phyloP scores from a whole-genome alignment of 2,113 vertebrate genomes.

The Arizona elegans region DNA sequence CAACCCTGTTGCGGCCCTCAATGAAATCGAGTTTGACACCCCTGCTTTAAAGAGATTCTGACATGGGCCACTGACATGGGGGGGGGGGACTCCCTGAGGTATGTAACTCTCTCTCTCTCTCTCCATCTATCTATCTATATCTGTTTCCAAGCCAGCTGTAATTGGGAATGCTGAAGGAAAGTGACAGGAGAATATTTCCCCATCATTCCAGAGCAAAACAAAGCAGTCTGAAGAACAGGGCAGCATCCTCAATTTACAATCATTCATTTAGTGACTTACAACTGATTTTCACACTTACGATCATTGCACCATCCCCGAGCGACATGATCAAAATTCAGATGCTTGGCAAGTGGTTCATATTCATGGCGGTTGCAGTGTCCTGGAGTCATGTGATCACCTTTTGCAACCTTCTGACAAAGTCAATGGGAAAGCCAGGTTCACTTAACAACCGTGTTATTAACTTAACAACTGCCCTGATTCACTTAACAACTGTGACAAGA shows the following conservation, averaged over 20 bases:
- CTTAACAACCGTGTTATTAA: not conserved
- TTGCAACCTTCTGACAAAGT: not conserved
- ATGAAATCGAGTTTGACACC: too few relatives aligned
- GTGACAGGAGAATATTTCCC: not conserved
- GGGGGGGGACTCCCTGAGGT: not conserved
- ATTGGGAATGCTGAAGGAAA: not conserved
- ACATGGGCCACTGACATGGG: not conserved
- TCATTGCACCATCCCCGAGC: not conserved
- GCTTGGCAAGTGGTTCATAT: not conserved
- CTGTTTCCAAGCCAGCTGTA: not conserved
- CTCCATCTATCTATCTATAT: too few relatives aligned
- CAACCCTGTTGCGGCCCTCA: too few relatives aligned
- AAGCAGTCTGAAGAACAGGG: not conserved
- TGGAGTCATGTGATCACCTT: not conserved
- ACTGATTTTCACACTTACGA: not conserved
- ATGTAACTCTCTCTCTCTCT: not conserved
- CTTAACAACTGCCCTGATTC: not conserved
- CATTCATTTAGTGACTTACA: not conserved
- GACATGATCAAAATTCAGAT: not conserved
- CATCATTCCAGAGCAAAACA: not conserved
- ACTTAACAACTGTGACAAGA: not conserved
- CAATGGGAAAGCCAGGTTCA: not conserved
- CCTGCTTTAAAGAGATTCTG: not conserved
- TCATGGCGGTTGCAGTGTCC: not conserved
- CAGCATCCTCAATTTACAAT: not conserved